These are phyloP conservation scores for Lamellibrachia columna DNA, from an alignment of 2,888 invertebrate genomes.

Conservation along the genomic window DNA sequence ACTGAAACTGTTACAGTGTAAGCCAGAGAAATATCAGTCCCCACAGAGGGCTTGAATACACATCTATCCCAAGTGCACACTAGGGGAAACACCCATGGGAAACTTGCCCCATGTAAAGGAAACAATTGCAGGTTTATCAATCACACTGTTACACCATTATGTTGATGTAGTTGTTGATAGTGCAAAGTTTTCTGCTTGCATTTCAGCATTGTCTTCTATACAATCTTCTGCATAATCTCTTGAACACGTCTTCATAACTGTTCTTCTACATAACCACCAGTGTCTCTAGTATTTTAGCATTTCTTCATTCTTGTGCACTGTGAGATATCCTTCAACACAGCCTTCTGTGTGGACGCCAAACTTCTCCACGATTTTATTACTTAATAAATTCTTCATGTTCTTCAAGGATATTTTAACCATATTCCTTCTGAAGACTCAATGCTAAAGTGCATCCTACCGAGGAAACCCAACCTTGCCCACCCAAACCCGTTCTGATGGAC, in stretches of 20 bases:
- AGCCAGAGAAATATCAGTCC: background rate
- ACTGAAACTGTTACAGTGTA: background rate
- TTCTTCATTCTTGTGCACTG: no score
- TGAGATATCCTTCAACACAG: background rate
- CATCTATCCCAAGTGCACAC: background rate
- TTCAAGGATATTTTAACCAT: background rate
- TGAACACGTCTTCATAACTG: background rate
- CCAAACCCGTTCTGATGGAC: background rate
- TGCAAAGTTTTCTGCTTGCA: background rate
- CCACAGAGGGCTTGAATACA: background rate
- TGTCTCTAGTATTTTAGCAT: background rate
- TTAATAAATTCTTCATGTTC: background rate
- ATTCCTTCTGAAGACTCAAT: background rate
- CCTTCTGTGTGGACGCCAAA: background rate
- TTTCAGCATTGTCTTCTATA: background rate
- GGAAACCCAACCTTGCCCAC: background rate
- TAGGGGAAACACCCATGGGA: background rate
- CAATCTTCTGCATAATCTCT: background rate
- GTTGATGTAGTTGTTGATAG: background rate
- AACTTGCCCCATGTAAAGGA: background rate
- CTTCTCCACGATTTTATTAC: background rate
- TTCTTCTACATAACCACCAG: background rate
- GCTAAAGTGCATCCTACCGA: background rate
- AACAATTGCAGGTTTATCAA: background rate
- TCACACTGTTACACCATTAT: background rate